A percentile compares a stretch with the other conserved stretches of the same genome.
These are phyloP conservation scores for Andrena bucephala DNA, from an alignment of 2,888 invertebrate genomes.

Conservation along the genomic window DNA sequence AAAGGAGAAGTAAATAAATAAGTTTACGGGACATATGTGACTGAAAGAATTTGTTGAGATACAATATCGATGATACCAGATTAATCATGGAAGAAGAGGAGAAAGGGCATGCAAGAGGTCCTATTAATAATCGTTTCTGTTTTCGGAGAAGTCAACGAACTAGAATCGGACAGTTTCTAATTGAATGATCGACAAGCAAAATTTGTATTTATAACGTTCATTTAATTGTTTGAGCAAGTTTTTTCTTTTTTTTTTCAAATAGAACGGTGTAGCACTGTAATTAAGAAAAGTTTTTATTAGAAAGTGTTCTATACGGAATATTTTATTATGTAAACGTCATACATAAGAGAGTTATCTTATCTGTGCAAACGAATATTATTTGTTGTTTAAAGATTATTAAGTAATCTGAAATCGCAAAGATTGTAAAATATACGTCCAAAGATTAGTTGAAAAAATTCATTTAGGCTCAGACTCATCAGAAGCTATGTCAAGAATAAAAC, in stretches of 20 bases:
- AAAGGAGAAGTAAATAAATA: background rate
- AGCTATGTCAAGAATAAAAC: constrained; percentile 79
- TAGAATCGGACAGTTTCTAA: background rate
- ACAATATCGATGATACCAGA: background rate
- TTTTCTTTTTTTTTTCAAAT: background rate
- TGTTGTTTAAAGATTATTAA: background rate
- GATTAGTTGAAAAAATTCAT: constrained; percentile 63
- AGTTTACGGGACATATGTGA: background rate
- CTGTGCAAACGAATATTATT: background rate
- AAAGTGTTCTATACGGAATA: background rate
- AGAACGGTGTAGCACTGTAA: background rate
- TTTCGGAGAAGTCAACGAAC: constrained; percentile 9
- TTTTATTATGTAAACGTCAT: background rate
- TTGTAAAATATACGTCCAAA: background rate
- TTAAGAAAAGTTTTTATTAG: background rate
- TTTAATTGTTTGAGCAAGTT: background rate
- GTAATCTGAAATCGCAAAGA: background rate
- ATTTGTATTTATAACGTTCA: background rate
- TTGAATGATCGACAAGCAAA: background rate
- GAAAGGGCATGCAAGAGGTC: constrained; percentile 73
- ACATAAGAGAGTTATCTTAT: background rate
- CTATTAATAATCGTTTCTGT: constrained; percentile 25
- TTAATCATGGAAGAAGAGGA: constrained; percentile 78
- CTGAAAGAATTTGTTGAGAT: background rate
- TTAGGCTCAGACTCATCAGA: constrained; percentile 78